Evolutionary conservation across 2,888 invertebrate species (phyloP), one percentile per base, ranked within the genome.

Genomic region (Drosophila lutescens): DNA sequence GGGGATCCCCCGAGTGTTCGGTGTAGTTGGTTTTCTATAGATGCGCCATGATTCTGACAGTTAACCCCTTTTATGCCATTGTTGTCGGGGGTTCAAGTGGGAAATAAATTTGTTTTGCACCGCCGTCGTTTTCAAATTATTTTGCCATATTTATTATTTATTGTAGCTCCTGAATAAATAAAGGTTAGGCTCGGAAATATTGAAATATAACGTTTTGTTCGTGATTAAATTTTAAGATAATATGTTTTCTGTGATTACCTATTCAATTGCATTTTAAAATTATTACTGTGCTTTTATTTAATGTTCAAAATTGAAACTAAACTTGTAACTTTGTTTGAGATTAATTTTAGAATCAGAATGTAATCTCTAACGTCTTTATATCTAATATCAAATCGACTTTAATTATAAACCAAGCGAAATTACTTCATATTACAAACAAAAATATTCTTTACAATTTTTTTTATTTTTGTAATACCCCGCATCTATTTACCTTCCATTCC

Each of bases 21-120:
- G 20, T 50, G 32, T 57, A 12, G 56, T 41, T 17, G 63, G 30
- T 30, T 12, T 26, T 36, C 7, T 30, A 30, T 36, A 44, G 58
- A 50, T 30, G 49, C 50, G 44, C 41, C 30, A 49, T 63, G 58
- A 44, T 43, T 58, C 58, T 63, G 63, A 63, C 63, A 58, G 63
- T 63, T 63, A 63, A 63, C 59, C 63, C 44, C 51, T 51, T 63
- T 63, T 55, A 47, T 55, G 40, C 47, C 32, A 55, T 51, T 51
- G 59, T 59, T 44, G 38, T 46, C 23, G 47, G 44, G 36, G 38
- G 59, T 46, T 51, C 53, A 59, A 51, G 51, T 59, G 53, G 34
- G 23, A 51, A 59, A 51, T 51, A 34, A 15, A 43, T 59, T 50
- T 50, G 15, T 44, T 23, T 23, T n/a, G 41, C 15, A 10, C n/a